Evolutionary conservation across 2,888 invertebrate genomes (phyloP).

Genomic region (Drosophila nr. medialis): DNA sequence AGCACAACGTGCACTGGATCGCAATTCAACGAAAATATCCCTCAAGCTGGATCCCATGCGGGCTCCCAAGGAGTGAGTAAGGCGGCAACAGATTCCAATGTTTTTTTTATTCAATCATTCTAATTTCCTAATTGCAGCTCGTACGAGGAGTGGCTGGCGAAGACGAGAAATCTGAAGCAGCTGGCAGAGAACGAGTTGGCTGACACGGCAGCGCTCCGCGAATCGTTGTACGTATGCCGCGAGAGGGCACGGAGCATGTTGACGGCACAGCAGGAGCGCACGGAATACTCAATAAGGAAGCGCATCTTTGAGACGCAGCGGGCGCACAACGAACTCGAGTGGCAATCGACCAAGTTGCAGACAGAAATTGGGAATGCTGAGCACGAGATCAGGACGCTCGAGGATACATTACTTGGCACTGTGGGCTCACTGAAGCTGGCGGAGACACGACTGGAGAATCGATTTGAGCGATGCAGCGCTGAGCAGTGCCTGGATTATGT

Average conservation of each 20-base stretch:
- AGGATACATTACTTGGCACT: constrained; percentile 90
- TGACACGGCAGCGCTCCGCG: constrained; percentile 91
- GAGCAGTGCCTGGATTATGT: constrained; percentile 91
- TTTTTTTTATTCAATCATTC: background rate
- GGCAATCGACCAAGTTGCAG: constrained; percentile 91
- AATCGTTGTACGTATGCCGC: constrained; percentile 91
- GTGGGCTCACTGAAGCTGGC: constrained; percentile 92
- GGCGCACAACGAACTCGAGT: constrained; percentile 93
- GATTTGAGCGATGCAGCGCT: constrained; percentile 90
- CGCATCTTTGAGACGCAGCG: constrained; percentile 94
- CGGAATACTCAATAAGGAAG: constrained; percentile 93
- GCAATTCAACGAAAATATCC: constrained; percentile 91
- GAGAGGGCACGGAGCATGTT: constrained; percentile 92
- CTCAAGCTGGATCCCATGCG: constrained; percentile 93
- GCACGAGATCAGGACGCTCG: constrained; percentile 90
- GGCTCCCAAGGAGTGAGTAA: constrained; percentile 89
- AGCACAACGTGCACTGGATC: constrained; percentile 90
- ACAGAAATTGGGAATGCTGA: constrained; percentile 93
- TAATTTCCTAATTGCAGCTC: constrained; percentile 85
- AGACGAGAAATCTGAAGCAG: constrained; percentile 90
- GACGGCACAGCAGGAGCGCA: constrained; percentile 92
- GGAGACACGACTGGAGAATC: constrained; percentile 94
- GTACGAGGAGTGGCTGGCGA: constrained; percentile 93
- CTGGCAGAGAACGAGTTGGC: constrained; percentile 92
- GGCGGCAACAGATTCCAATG: background rate